Evolutionary conservation across 64 coral and sea anemone species (phyloP), one percentile per base, ranked within the genome.

Genomic region (Actinia equina): DNA sequence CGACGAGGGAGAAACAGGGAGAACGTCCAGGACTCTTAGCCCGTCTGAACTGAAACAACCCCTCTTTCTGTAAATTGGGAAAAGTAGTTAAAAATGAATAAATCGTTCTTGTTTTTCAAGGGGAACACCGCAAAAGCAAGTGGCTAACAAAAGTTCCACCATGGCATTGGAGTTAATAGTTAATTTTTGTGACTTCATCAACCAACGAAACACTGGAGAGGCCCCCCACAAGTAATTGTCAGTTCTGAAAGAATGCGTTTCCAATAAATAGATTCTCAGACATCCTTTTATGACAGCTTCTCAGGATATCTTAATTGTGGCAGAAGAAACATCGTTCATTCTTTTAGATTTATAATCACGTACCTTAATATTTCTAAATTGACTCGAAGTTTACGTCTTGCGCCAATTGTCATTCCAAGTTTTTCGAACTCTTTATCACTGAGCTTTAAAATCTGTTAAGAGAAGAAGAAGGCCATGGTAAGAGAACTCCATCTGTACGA

Each of bases 351-450:
- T 20, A 0, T 65, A n/a, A 8, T 20, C 0, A 58, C 70, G 44
- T 91, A 95, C 94, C 94, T 86, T 85, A 95, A 85, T 46, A 95
- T 85, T 83, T 95, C 94, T 42, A 95, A 62, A 54, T 92, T 95
- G 5, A 92, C 90, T 43, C 87, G 85, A 22, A 95, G 63, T 77
- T 95, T 95, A 23, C 87, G 76, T 44, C 88, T 92, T 0, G 94
- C 94, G 37, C 94, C 94, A 53, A 89, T 80, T 20, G 94, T 89
- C 78, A 95, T 81, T 9, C 90, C 78, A 86, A 95, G 77, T 77
- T 45, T 89, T 74, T 92, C 94, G 64, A 95, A 70, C 25, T 95
- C 94, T 86, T 89, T 86, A 64, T 95, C 94, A 69, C 82, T 89
- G 54, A 95, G 82, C 41, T 92, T 89, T 86, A 95, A 82, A 87